Conservation (phyloP, 2,797 vertebrate genomes). For the Gastrophryne carolinensis region DNA sequence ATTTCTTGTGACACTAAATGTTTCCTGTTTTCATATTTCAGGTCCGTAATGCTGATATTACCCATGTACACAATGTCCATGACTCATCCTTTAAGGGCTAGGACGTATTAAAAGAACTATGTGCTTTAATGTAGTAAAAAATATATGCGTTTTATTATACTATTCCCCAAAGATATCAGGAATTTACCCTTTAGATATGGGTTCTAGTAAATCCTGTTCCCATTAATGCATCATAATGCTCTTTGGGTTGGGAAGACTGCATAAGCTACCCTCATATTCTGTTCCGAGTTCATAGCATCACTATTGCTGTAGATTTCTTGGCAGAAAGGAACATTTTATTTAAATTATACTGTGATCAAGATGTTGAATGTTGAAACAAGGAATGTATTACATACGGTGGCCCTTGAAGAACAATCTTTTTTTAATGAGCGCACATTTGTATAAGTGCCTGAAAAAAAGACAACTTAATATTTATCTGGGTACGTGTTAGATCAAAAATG, state of each 20-base stretch:
- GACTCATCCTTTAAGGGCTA: conserved; percentile 35
- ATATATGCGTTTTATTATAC: conserved; percentile 50
- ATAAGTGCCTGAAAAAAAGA: conserved; percentile 36
- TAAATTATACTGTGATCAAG: conserved; percentile 5
- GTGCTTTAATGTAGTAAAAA: conserved; percentile 21
- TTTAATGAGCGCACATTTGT: conserved; percentile 44
- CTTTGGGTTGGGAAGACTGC: conserved; percentile 20
- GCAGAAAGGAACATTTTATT: conserved; percentile 26
- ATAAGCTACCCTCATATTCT: conserved; percentile 3
- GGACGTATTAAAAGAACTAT: conserved; percentile 33
- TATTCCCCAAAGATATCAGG: conserved; percentile 54
- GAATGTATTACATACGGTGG: conserved; percentile 40
- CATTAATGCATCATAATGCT: conserved; percentile 27
- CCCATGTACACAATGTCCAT: conserved; percentile 23
- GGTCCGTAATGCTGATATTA: conserved; percentile 1
- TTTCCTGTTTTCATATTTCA: background rate
- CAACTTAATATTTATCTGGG: conserved; percentile 21
- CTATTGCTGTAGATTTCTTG: conserved; percentile 38
- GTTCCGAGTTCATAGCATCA: background rate
- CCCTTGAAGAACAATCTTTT: conserved; percentile 15
- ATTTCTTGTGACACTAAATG: no score
- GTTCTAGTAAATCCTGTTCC: conserved; percentile 45
- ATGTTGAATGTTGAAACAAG: conserved; percentile 43
- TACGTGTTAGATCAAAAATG: conserved; percentile 32
- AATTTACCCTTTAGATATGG: conserved; percentile 49